A percentile compares a stretch with the other conserved stretches of the same genome.
Evolutionary conservation across 2,113 vertebrate species (phyloP).

Genomic region (Oryzias curvinotus): DNA sequence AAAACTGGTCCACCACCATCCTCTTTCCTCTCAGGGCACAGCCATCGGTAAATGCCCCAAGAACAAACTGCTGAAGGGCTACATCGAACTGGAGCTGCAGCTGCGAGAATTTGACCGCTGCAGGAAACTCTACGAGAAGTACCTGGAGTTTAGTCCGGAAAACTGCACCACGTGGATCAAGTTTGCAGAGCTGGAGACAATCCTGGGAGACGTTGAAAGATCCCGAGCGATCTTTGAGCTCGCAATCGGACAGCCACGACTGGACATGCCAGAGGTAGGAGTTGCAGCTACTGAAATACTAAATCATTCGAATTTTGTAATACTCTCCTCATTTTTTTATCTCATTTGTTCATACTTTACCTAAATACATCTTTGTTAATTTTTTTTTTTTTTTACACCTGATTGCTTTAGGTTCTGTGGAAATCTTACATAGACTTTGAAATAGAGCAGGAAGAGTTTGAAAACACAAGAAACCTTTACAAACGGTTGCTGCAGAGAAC

Average conservation of each 20-base stretch:
- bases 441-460: slow-evolving; percentile 96
- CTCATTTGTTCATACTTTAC: no score
- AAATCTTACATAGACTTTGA: slow-evolving; percentile 99
- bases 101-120: slow-evolving; percentile 96
- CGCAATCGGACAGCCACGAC: slow-evolving; percentile 91
- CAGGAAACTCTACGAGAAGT: slow-evolving; percentile 96
- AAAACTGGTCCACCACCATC: not conserved
- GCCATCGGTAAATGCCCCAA: slow-evolving; percentile 96
- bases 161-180: slow-evolving; percentile 99
- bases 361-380: no score
- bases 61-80: slow-evolving; percentile 97
- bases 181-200: slow-evolving; percentile 95
- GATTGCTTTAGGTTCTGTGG: slow-evolving; percentile 88
- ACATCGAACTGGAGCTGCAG: slow-evolving; percentile 95
- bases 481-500: slow-evolving; percentile 90
- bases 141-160: slow-evolving; percentile 92
- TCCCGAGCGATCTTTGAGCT: slow-evolving; percentile 93
- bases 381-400: no score
- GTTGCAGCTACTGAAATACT: no score
- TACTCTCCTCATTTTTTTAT: no score
- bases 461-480: slow-evolving; percentile 92
- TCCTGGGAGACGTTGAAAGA: slow-evolving; percentile 90
- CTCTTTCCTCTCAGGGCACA: slow-evolving; percentile 77
- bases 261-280: slow-evolving; percentile 96
- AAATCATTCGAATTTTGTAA: no score